Base-by-base conservation (phyloP, 2,888 invertebrate genomes). In the Torymus aiolomorphi region DNA sequence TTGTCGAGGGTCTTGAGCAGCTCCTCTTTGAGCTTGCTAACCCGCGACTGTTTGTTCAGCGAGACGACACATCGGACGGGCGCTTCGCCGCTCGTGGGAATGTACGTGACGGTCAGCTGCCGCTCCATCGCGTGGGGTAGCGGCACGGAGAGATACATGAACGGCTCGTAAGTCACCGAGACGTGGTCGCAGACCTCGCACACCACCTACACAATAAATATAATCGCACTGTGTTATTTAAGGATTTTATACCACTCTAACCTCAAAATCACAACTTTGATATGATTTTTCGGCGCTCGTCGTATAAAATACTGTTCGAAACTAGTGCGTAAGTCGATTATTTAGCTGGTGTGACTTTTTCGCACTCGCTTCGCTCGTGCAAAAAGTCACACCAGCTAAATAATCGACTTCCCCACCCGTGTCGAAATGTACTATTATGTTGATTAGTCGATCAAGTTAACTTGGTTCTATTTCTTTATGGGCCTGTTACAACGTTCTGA, bases 121-220 rank as follows among this genome's bases (percentile, higher is more conserved):
- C 92, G 90, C 85, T 94, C 93, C 91, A 93, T 92, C 42, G 93
- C 93, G 84, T 92, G 91, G 62, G 94, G 94, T 80, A 94, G 90
- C 5, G 94, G 94, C 61, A 94, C 92, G 54, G 94, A 93, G n/a
- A 94, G 90, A 87, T 94, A 94, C 93, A 94, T 94, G 85, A 94
- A 94, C 31, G 94, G 94, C 84, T 94, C 94, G 85, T 93, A 94
- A 12, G 93, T 94, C 16, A 93, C 92, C 1, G 94, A 94, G 16
- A 93, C 91, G 86, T 93, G 93, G 78, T 91, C 91, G 86, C 94
- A 94, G 62, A 91, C 91, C 2, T 92, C 92, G 85, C 94, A 94
- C 24, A 93, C 92, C 62, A 93, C 93, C 93, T 93, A 87, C 5
- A 74, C 80, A 76, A 62, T 4, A 2, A 77, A 71, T 16, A 10